phyloP scores from a whole-genome alignment of 2,113 vertebrate species.

The Petroica traversi region DNA sequence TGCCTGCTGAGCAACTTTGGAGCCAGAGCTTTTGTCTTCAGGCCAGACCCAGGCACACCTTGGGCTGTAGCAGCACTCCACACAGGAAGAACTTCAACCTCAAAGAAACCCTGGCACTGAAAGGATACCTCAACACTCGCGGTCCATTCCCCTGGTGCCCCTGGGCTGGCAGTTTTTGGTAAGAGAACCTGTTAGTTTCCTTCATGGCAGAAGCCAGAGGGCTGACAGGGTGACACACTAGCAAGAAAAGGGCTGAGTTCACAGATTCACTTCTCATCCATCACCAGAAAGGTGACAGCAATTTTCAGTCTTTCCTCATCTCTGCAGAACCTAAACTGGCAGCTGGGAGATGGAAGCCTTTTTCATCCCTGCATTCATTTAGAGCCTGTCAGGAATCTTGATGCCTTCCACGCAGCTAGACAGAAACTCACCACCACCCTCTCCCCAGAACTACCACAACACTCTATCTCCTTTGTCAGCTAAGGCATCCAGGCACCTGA shows the following conservation, averaged over 20 bases:
- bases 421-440: not conserved
- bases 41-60: not conserved
- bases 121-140: accelerated
- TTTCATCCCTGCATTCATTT: not conserved
- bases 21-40: not conserved
- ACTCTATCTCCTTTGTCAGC: not conserved
- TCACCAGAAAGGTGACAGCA: not conserved
- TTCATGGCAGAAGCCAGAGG: not conserved
- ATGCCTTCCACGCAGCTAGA: not conserved
- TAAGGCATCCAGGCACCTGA: not conserved
- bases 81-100: not conserved
- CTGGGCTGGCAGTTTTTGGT: not conserved
- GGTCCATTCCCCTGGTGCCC: not conserved
- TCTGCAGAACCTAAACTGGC: not conserved
- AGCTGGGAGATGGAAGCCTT: not conserved
- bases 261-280: not conserved
- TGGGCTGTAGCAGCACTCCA: not conserved
- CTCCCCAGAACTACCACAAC: not conserved
- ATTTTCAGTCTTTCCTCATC: not conserved
- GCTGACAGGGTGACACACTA: not conserved
- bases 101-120: not conserved
- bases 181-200: not conserved
- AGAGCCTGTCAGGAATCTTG: not conserved
- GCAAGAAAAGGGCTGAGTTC: not conserved
- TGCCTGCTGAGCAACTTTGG: not conserved